Evolutionary conservation across 1,140 invertebrate genomes (phyloP), one percentile per base, ranked within the genome.

Genomic region (Drosophila ogumai): DNA sequence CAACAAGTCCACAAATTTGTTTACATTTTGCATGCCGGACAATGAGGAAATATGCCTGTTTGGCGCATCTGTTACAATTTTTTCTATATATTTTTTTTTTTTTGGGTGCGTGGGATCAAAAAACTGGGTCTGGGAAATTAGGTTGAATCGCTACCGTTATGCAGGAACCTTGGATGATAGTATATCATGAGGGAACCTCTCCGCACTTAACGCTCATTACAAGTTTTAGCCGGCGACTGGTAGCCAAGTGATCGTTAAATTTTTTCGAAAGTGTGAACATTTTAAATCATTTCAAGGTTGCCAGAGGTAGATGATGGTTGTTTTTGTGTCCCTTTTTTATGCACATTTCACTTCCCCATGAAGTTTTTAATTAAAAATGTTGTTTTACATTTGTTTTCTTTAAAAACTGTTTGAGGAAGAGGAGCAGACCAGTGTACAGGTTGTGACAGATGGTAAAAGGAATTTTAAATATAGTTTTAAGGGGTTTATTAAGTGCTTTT

Each of bases 21-120:
- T 82, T 88, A 88, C 73, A 68, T 72, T 82, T 71, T 82, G 72
- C 85, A 80, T 77, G 19, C 52, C 52, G 52, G 52, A 87, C 80
- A 84, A 85, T 88, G 81, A 88, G 85, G 84, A 88, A 90, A 88
- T 81, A 86, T 67, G 60, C 63, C 44, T 28, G 12, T 36, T 54
- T 36, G 41, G 36, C 64, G 69, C 66, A 88, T 59, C 63, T 72
- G 64, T 52, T 66, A 75, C 60, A 75, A 40, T 75, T 71, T 65
- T 60, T 22, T 28, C 0, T 25, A 10, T 28, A 5, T 13, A 22
- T 5, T 49, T 0, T n/a, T 12, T 6, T 50, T 50, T 25, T 22
- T 19, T 25, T 56, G 3, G 13, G 34, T 56, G 32, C 38, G 63
- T 56, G 64, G 67, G 64, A 28, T 55, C 28, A 40, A 72, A 19